These are phyloP conservation scores for Conopomorpha cramerella DNA, from an alignment of 1,140 invertebrate species.

Conservation along the genomic window DNA sequence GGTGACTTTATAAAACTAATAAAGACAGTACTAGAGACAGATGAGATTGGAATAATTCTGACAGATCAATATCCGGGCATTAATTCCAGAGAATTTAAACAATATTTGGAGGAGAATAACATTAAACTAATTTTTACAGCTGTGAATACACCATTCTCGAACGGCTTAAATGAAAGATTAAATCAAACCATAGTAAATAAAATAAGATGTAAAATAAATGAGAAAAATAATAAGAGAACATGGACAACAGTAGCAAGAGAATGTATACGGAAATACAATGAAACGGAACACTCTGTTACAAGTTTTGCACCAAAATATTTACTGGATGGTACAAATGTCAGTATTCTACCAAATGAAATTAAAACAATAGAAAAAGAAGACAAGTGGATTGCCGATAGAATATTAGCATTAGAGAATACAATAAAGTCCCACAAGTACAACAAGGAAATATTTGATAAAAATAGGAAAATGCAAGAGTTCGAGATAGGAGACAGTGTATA, in stretches of 20 bases:
- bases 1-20: conserved; percentile 25
- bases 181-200: conserved; percentile 28
- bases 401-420: conserved; percentile 15
- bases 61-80: conserved; percentile 29
- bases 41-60: conserved; percentile 16
- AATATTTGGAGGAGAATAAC: conserved; percentile 13
- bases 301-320: conserved; percentile 26
- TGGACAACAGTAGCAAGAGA: conserved; percentile 33
- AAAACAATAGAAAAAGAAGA: conserved; percentile 9
- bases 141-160: conserved; percentile 28
- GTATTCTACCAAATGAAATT: conserved; percentile 18
- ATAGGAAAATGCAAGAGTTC: conserved; percentile 6
- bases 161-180: conserved; percentile 20
- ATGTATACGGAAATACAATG: conserved; percentile 33
- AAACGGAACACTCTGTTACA: conserved; percentile 25
- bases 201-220: conserved; percentile 35
- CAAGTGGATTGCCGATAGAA: conserved; percentile 5
- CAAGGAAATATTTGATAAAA: conserved; percentile 9
- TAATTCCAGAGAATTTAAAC: conserved; percentile 26
- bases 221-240: conserved; percentile 10
- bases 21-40: conserved; percentile 4
- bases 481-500: conserved; percentile 9
- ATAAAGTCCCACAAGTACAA: conserved; percentile 10
- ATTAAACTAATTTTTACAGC: conserved; percentile 23
- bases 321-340: conserved; percentile 20